phyloP scores from a whole-genome alignment of 2,888 invertebrate genomes.

The Cosmia pyralina region DNA sequence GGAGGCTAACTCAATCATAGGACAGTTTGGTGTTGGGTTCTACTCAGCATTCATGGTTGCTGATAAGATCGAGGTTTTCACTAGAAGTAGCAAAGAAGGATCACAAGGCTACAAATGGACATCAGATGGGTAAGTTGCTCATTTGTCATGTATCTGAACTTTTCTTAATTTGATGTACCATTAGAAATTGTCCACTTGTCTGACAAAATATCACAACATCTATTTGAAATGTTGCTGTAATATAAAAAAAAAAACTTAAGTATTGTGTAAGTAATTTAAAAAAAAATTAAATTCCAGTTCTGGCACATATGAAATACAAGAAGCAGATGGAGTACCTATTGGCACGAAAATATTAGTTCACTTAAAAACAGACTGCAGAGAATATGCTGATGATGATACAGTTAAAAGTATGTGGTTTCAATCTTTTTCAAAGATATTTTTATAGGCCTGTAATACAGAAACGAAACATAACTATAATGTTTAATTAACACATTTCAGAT shows the following conservation, averaged over 20 bases:
- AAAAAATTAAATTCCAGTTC: slow-evolving; percentile 88
- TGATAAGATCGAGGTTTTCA: slow-evolving; percentile 97
- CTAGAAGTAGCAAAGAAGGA: slow-evolving; percentile 92
- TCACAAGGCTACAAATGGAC: slow-evolving; percentile 95
- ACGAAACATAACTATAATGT: neutral
- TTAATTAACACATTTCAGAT: slow-evolving; percentile 84
- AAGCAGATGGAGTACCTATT: slow-evolving; percentile 94
- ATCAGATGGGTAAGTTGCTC: slow-evolving; percentile 94
- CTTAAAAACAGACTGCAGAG: slow-evolving; percentile 96
- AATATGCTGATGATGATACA: slow-evolving; percentile 96
- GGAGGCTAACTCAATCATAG: slow-evolving; percentile 95
- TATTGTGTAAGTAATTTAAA: neutral
- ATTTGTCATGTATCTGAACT: neutral
- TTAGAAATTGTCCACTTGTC: neutral
- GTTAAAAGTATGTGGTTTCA: slow-evolving; percentile 91
- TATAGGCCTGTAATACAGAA: neutral
- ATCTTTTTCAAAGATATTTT: neutral
- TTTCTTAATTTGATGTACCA: no score
- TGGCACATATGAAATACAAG: slow-evolving; percentile 96
- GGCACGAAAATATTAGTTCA: slow-evolving; percentile 98
- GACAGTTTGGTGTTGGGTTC: slow-evolving; percentile 99
- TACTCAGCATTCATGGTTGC: slow-evolving; percentile 99
- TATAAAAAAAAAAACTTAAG: neutral
- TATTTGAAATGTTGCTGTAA: neutral
- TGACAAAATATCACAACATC: neutral